Evolutionary conservation across 2,113 vertebrate species (phyloP), one percentile per base, ranked within the genome.

Genomic region (Henicopernis longicauda): DNA sequence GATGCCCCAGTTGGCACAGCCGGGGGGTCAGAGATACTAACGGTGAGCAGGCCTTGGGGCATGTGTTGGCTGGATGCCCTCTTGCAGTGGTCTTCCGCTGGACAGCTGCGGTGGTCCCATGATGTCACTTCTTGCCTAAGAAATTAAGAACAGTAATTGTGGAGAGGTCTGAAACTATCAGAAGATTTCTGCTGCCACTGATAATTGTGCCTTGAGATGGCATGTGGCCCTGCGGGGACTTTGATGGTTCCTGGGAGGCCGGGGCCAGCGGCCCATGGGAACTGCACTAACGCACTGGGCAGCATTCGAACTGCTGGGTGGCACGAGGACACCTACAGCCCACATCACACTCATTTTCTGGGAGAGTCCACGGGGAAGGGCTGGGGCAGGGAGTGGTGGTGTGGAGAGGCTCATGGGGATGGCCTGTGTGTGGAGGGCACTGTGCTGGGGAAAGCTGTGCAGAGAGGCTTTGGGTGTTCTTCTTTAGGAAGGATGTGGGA

Each of bases 201-300:
- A 5, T 11, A 13, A 13, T 29, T 66, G 63, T 50, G 32, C 47
- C 47, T 45, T 72, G 62, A 54, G 44, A 6, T 31, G 25, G 16
- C 22, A 6, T 0, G 16, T 54, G 13, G 78, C 7, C 8, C 29
- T 1, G 0, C 44, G 58, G 29, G 38, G 58, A 11, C 36, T 44
- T 17, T 6, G 54, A 7, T 69, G 38, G 42, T 6, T 63, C 34
- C 66, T 31, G 38, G 44, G 42, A 47, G 34, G 16, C 18, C 0
- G 0, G 36, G 31, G 21, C 21, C 36, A 34, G 89, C 0, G 0
- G 23, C 0, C 1, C 0, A 1, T 38, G 55, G 58, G 42, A 73
- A 11, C 54, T 34, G 10, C 44, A 52, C 7, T 14, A 11, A 20
- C 0, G 1, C 4, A 3, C 40, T 38, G 42, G 26, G 62, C 78